Percentiles rank a stretch among this genome's conserved stretches.
Conservation (phyloP, 2,888 invertebrate species). For the Myopa tessellatipennis region DNA sequence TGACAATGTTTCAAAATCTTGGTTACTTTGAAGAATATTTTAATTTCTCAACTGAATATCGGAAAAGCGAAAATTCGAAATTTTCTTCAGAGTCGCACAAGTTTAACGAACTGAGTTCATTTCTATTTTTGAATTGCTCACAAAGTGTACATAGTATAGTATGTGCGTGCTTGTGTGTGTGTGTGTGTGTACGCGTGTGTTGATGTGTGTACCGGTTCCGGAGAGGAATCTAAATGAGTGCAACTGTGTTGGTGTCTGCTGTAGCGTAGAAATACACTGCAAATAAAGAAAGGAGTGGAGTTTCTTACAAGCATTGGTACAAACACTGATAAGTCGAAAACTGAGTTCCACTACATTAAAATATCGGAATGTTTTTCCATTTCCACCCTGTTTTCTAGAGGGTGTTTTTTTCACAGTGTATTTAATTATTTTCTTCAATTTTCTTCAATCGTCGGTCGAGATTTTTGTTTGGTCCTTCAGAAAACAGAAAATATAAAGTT, state of each 20-base stretch:
- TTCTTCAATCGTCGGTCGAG: no score
- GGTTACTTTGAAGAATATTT: conserved; percentile 38
- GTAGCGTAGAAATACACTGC: conserved; percentile 9
- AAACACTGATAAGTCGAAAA: no score
- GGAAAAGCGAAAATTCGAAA: conserved; percentile 10
- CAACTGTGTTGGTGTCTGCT: conserved; percentile 18
- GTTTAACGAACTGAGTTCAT: conserved; percentile 69
- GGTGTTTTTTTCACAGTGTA: not conserved
- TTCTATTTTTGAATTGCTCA: conserved; percentile 65
- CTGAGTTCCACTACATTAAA: not conserved
- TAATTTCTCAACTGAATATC: conserved; percentile 39
- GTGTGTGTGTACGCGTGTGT: not conserved
- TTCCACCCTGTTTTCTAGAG: no score
- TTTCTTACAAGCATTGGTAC: no score
- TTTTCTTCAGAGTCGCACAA: conserved; percentile 51
- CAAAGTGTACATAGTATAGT: conserved; percentile 13
- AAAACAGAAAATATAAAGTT: no score
- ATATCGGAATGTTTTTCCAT: not conserved
- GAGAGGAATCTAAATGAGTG: not conserved
- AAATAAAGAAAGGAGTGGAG: not conserved
- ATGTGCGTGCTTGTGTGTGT: conserved; percentile 33
- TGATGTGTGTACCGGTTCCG: not conserved
- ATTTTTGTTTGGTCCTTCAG: no score
- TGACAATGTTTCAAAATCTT: not conserved
- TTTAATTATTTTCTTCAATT: no score